Base-by-base conservation (phyloP, 1,140 invertebrate genomes). In the Caligus rogercresseyi region DNA sequence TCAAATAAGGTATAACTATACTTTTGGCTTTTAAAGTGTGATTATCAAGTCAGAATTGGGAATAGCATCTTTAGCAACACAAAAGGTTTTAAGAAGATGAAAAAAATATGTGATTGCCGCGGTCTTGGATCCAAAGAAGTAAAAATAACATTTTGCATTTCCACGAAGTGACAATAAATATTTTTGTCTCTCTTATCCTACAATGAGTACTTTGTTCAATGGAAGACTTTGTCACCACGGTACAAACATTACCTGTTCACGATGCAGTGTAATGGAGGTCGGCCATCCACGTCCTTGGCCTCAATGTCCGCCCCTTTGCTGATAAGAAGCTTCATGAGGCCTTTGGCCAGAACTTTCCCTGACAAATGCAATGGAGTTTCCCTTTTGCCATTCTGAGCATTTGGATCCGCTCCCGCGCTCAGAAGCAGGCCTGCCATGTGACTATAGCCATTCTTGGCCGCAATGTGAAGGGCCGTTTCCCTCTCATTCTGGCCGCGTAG, bases 391-490 rank as follows among this genome's bases (percentile, higher is more conserved):
- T 60, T 60, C 15, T 15, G 21, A 18, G 57, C 23, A 43, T 60
- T 60, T 11, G 57, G 24, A 60, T 60, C 57, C 15, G 57, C 24
- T 25, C 26, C 26, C 3, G 16, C 23, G 16, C 43, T 25, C 1
- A 60, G 57, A 16, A 60, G 26, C 26, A 43, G 14, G 15, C 43
- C 23, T 18, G 24, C 24, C 18, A 25, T 43, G 16, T 60, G 16
- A 1, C 26, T 13, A 60, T 60, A 60, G 1, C 57, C 57, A 43
- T 60, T 60, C 2, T 2, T 18, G 1, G 24, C 23, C 2, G 57
- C 57, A n/a, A 60, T 60, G 16, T 60, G 57, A 19, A 60, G 57
- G 18, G 57, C 23, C 25, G 57, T 60, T n/a, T 26, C 57, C 2
- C 57, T 14, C 3, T n/a, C 24, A 43, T 43, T 25, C 26, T 60